Conservation (phyloP, 2,113 vertebrate species). For the Cervus canadensis region DNA sequence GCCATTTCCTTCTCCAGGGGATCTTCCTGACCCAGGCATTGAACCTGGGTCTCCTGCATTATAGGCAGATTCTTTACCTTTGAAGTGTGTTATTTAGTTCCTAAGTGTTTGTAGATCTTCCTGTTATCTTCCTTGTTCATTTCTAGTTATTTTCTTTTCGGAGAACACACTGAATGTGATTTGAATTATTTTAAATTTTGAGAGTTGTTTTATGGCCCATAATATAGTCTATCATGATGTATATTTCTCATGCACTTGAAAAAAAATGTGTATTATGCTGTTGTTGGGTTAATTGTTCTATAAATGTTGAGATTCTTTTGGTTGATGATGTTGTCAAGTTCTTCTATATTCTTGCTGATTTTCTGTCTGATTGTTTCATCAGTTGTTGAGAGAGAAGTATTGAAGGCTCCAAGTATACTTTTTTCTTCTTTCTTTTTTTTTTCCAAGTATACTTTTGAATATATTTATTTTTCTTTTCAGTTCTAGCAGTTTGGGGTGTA, state of each 20-base stretch:
- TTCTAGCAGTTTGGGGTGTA: background rate
- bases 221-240: background rate
- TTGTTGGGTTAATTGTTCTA: background rate
- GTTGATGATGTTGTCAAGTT: background rate
- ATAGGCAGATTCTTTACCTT: background rate
- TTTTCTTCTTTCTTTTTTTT: background rate
- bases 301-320: background rate
- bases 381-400: background rate
- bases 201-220: background rate
- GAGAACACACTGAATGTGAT: background rate
- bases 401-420: background rate
- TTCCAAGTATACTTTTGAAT: background rate
- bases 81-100: background rate
- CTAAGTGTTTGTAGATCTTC: background rate
- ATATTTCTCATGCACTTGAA: background rate
- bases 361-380: background rate
- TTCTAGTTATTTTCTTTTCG: background rate
- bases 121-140: background rate
- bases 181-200: background rate
- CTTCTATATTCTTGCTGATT: background rate
- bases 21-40: background rate
- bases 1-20: background rate
- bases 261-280: background rate
- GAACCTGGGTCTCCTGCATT: background rate
- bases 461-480: background rate